Conservation (phyloP, 2,797 vertebrate genomes). For the Pangasius mekongensis region DNA sequence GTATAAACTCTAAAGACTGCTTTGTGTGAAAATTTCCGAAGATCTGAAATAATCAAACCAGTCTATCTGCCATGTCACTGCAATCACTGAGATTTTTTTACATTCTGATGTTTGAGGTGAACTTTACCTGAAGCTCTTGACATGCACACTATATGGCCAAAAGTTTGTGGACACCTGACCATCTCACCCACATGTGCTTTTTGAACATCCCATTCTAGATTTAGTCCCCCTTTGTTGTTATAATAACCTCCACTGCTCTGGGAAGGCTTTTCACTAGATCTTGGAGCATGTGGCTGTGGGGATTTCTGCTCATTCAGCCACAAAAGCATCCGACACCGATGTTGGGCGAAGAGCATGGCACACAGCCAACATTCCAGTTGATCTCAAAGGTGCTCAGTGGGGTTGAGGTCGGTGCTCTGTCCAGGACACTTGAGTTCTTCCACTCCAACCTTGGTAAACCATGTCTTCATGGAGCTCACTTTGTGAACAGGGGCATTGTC, state of each 20-base stretch:
- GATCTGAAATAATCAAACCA: too few species aligned
- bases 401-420: background rate
- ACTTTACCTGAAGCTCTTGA: too few species aligned
- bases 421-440: background rate
- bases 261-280: background rate
- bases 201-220: background rate
- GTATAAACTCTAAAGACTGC: too few species aligned
- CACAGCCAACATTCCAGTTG: background rate
- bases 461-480: background rate
- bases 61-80: too few species aligned
- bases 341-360: background rate
- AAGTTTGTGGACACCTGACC: background rate
- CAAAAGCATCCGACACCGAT: background rate
- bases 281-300: background rate
- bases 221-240: background rate
- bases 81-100: too few species aligned
- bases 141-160: too few species aligned
- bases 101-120: too few species aligned
- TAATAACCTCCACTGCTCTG: background rate
- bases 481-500: background rate
- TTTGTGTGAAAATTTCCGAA: too few species aligned
- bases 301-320: background rate
- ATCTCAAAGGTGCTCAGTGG: background rate
- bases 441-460: background rate
- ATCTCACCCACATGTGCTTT: background rate